Percentiles rank a stretch among this genome's conserved stretches.
Evolutionary conservation across 1,140 invertebrate species (phyloP).

Genomic region (Drosophila auraria): DNA sequence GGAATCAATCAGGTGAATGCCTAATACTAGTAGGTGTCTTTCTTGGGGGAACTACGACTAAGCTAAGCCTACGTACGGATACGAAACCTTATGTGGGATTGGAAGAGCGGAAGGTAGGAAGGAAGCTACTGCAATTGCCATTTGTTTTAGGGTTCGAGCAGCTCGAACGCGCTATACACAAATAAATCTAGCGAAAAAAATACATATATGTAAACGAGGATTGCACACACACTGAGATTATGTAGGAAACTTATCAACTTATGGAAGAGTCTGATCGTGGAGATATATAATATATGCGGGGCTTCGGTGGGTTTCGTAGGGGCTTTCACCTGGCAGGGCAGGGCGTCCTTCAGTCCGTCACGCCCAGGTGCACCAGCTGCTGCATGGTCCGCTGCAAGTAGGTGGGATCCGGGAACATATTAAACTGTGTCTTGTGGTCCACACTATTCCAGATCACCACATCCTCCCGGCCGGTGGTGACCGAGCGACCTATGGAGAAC

Average conservation of each 20-base stretch:
- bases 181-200: conserved; percentile 43
- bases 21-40: conserved; percentile 55
- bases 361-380: conserved; percentile 90
- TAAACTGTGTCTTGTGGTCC: conserved; percentile 94
- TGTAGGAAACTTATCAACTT: conserved; percentile 48
- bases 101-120: conserved; percentile 36
- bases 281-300: background rate
- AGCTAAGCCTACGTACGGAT: conserved; percentile 23
- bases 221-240: conserved; percentile 83
- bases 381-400: conserved; percentile 91
- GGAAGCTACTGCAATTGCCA: conserved; percentile 51
- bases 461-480: conserved; percentile 94
- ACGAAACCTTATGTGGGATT: conserved; percentile 30
- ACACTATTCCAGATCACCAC: conserved; percentile 97
- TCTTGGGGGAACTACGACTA: conserved; percentile 11
- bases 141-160: conserved; percentile 79
- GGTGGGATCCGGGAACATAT: conserved; percentile 91
- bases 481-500: conserved; percentile 94
- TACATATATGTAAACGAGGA: conserved; percentile 59
- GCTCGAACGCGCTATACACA: conserved; percentile 67
- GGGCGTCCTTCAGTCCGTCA: conserved; percentile 85
- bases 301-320: conserved; percentile 20
- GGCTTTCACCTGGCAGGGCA: no score
- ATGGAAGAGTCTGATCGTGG: conserved; percentile 26
- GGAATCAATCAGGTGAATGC: conserved; percentile 25